A percentile compares a stretch with the other conserved stretches of the same genome.
These are phyloP conservation scores for Graptemys geographica DNA, from an alignment of 2,797 vertebrate species.

Conservation along the genomic window DNA sequence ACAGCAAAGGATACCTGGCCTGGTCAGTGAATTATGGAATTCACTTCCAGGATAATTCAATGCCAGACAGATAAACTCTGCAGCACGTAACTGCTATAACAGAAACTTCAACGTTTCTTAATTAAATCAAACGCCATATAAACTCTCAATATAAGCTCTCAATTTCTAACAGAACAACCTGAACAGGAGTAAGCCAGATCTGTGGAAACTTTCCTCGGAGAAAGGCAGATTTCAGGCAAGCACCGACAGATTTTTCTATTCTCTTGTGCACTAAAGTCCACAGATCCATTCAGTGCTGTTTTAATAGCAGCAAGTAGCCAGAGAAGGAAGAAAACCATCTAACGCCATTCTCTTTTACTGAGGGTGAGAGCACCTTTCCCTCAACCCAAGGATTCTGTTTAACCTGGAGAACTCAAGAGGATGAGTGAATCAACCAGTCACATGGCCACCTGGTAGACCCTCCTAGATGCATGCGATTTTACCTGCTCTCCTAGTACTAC, in stretches of 20 bases:
- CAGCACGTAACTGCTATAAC: too few relatives aligned
- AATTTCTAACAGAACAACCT: background rate
- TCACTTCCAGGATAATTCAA: background rate
- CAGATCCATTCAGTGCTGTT: background rate
- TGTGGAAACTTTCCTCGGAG: background rate
- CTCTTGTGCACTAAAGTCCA: background rate
- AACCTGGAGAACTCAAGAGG: background rate
- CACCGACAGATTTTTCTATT: background rate
- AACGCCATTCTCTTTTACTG: background rate
- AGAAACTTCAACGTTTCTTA: background rate
- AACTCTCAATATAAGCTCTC: background rate
- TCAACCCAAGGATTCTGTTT: background rate
- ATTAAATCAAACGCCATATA: background rate
- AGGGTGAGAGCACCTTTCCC: background rate
- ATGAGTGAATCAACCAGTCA: background rate
- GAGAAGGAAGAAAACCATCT: background rate
- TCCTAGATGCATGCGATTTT: background rate
- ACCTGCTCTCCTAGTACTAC: too few relatives aligned
- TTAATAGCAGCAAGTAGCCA: background rate
- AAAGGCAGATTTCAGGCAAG: background rate
- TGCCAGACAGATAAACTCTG: background rate
- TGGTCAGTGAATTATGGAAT: background rate
- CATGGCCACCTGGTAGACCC: too few relatives aligned
- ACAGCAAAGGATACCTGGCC: background rate
- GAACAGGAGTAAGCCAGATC: background rate